Conservation (phyloP, 1,140 invertebrate genomes). For the Pseudomyrmex sp. region DNA sequence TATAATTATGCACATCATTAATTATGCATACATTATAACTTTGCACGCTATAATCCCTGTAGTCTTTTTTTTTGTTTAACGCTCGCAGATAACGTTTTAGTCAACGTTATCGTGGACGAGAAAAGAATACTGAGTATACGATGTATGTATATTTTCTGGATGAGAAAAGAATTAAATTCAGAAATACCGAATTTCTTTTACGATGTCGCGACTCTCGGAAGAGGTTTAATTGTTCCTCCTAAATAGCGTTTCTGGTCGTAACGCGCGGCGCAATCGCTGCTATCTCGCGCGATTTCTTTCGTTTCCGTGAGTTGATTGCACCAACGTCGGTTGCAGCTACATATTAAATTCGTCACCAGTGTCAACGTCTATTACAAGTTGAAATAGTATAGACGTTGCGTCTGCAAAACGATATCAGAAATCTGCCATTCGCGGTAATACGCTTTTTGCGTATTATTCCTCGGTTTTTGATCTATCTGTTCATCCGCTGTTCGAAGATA, state of each 20-base stretch:
- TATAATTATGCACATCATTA: slow-evolving; percentile 18
- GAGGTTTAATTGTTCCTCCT: not conserved
- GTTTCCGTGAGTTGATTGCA: not conserved
- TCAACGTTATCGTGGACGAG: slow-evolving; percentile 45
- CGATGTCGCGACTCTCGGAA: slow-evolving; percentile 6
- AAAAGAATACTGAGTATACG: slow-evolving; percentile 46
- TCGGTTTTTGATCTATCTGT: not conserved
- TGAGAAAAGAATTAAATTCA: not conserved
- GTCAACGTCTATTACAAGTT: not conserved
- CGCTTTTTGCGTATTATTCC: not conserved
- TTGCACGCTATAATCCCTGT: slow-evolving; percentile 73
- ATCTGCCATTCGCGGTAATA: not conserved
- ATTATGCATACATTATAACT: no score
- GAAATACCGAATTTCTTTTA: not conserved
- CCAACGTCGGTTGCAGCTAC: not conserved
- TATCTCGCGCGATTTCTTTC: not conserved
- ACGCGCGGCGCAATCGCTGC: slow-evolving; percentile 1
- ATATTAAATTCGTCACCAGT: not conserved
- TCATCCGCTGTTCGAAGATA: not conserved
- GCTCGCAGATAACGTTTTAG: not conserved
- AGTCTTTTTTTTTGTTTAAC: slow-evolving; percentile 62
- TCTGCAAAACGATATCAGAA: no score
- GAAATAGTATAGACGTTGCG: not conserved
- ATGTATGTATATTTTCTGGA: not conserved
- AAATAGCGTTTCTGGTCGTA: not conserved